A percentile compares a stretch with the other conserved stretches of the same genome.
phyloP scores from a whole-genome alignment of 2,888 invertebrate genomes.

The Synergus laeviventris region DNA sequence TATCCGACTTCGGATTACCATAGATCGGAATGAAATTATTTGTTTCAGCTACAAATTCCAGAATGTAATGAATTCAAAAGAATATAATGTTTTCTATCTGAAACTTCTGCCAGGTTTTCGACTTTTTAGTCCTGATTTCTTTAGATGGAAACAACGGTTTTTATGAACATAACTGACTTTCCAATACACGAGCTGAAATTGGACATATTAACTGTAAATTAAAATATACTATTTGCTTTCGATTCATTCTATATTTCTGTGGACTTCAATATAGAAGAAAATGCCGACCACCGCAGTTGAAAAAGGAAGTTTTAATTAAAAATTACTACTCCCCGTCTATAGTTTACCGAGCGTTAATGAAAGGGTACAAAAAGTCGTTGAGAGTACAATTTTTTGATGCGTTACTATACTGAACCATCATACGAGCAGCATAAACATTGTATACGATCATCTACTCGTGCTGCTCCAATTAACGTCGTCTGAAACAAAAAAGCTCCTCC shows the following conservation, averaged over 20 bases:
- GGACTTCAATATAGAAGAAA: background rate
- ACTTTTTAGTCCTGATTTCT: too few species aligned
- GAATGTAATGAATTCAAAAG: too few species aligned
- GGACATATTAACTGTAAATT: background rate
- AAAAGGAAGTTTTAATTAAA: slow-evolving; percentile 35
- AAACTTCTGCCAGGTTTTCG: too few species aligned
- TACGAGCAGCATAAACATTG: slow-evolving; percentile 4
- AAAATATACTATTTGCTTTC: background rate
- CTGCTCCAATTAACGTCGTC: slow-evolving; percentile 17
- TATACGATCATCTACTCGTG: slow-evolving; percentile 8
- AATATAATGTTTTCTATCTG: too few species aligned
- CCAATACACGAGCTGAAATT: too few species aligned
- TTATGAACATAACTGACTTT: too few species aligned
- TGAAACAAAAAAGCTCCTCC: background rate
- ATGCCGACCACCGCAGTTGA: background rate
- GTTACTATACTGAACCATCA: background rate
- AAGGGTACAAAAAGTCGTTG: background rate
- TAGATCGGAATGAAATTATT: too few species aligned
- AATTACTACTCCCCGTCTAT: background rate
- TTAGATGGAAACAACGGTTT: too few species aligned
- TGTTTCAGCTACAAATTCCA: too few species aligned
- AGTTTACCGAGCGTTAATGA: background rate
- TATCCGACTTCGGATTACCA: too few species aligned
- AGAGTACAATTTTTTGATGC: background rate
- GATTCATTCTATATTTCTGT: background rate